Conservation (phyloP, 2,113 vertebrate genomes). For the Ageneiosus marmoratus region DNA sequence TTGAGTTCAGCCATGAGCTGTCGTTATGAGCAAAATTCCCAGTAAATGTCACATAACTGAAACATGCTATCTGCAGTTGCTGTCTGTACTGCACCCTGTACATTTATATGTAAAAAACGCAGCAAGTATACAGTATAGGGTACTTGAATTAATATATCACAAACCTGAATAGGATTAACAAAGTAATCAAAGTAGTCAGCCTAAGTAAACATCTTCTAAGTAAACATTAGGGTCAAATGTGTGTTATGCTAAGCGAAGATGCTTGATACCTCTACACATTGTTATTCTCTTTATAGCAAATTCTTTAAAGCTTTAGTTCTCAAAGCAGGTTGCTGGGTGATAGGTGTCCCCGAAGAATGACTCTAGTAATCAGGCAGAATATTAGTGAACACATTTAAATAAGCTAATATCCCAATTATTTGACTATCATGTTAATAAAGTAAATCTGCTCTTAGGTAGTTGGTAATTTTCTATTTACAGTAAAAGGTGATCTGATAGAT, state of each 20-base stretch:
- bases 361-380: background rate
- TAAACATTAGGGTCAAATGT: background rate
- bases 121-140: no score
- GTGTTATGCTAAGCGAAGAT: background rate
- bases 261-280: background rate
- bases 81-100: background rate
- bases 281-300: background rate
- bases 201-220: background rate
- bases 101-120: no score
- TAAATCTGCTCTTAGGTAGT: background rate
- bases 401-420: background rate
- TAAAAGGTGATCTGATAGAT: background rate
- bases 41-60: no score
- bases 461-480: background rate
- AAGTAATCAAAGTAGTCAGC: background rate
- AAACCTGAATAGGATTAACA: background rate
- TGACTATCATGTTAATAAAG: background rate
- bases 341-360: background rate
- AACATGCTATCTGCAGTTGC: background rate
- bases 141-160: background rate
- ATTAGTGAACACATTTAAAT: background rate
- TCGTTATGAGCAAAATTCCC: no score
- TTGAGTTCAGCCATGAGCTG: background rate
- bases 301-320: background rate
- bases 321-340: background rate